Percentiles rank a stretch among this genome's conserved stretches.
These are phyloP conservation scores for Tubiluchus corallicola DNA, from an alignment of 2,888 invertebrate genomes.

Conservation along the genomic window DNA sequence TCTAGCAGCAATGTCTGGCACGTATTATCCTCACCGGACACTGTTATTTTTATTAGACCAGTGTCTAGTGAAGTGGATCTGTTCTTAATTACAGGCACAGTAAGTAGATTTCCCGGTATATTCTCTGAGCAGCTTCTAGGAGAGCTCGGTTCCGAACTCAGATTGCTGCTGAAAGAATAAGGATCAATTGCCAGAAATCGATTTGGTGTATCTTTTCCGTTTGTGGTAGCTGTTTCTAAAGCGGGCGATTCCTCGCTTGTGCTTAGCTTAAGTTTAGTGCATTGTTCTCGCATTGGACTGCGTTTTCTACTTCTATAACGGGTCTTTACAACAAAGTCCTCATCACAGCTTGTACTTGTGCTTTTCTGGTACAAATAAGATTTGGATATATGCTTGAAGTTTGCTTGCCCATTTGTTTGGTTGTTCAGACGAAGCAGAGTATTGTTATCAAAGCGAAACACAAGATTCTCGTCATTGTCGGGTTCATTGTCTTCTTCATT, in stretches of 20 bases:
- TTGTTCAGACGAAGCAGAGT: neutral
- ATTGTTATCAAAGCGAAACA: slow-evolving; percentile 1
- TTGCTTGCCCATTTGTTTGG: neutral
- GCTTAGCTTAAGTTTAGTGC: no score
- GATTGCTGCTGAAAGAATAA: neutral
- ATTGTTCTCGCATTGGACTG: neutral
- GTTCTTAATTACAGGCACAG: slow-evolving; percentile 3
- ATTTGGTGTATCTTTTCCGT: neutral
- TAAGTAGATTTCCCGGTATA: no score
- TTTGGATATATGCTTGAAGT: no score
- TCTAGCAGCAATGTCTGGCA: neutral
- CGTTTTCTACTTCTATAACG: neutral
- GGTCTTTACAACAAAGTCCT: neutral
- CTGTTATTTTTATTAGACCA: neutral
- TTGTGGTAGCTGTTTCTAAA: neutral
- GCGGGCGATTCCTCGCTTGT: neutral
- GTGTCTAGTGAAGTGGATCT: neutral
- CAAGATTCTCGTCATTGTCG: neutral
- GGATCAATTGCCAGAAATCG: neutral
- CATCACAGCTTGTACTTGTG: slow-evolving; percentile 3
- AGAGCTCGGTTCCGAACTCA: neutral
- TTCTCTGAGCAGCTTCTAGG: neutral
- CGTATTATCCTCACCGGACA: neutral
- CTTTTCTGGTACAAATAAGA: neutral
- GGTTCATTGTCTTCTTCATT: neutral